Base-by-base conservation (phyloP, 2,888 invertebrate genomes). In the Macaria liturata region DNA sequence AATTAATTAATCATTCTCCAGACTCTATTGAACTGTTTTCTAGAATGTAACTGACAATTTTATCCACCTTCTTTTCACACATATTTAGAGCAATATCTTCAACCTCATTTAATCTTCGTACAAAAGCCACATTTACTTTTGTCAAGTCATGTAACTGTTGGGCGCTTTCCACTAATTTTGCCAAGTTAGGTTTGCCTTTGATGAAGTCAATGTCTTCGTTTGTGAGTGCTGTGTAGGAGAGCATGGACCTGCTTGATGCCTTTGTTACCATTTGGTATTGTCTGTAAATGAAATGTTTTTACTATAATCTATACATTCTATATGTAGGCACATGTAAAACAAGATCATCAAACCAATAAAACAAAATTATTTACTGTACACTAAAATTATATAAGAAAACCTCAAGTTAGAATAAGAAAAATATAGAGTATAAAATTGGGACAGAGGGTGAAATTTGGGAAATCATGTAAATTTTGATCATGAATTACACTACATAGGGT, bases 131-230 rank as follows among this genome's bases (percentile, higher is more conserved):
- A 0, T 83, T 81, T 52, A 80, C 69, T 59, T 80, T 78, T 0
- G 89, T 71, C 20, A 82, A 79, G 59, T 83, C 78, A 61, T 87
- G 88, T 2, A 91, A 70, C 48, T 83, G 81, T 46, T 75, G 68
- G 59, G 88, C 88, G 55, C 74, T 78, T n/a, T 86, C 86, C 34
- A 83, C 66, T 3, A 91, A 72, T 70, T 86, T 84, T 3, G 81
- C 71, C 63, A 88, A 74, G 59, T 86, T 87, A 0, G 84, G 81
- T 71, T 89, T 88, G 20, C 72, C 81, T 70, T 88, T 88, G 3
- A 91, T 64, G 65, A 86, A 91, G 65, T 87, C 83, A 50, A 89
- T 90, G 56, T 92, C 91, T 70, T 91, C 90, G 66, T 83, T 83
- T 69, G 86, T 76, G 56, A 91, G 66, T 43, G 80, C 75, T 9